Evolutionary conservation across 2,113 vertebrate species (phyloP).

Genomic region (Myocastor coypus): DNA sequence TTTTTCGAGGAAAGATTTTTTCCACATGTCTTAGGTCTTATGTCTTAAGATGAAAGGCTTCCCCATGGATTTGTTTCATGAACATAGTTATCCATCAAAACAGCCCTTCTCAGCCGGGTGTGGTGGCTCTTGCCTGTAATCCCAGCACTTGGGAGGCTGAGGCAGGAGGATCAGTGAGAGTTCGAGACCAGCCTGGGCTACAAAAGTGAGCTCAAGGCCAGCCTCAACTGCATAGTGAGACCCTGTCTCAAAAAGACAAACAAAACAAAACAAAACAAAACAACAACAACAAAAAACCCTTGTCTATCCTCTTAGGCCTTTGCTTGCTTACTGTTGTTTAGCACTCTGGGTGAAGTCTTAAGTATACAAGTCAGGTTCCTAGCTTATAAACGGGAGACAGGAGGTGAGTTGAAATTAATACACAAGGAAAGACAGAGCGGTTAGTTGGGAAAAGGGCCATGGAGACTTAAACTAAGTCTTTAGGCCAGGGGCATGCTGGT

Average conservation of each 20-base stretch:
- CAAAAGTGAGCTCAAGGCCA: too few relatives aligned
- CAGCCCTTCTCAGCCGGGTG: too few relatives aligned
- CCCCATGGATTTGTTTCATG: background rate
- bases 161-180: too few relatives aligned
- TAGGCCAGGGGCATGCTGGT: background rate
- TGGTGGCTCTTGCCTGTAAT: too few relatives aligned
- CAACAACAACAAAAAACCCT: too few relatives aligned
- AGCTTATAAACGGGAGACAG: background rate
- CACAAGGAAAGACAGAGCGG: background rate
- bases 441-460: too few relatives aligned
- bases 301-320: background rate
- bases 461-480: background rate
- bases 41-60: background rate
- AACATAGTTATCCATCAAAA: background rate
- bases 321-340: background rate
- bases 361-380: background rate
- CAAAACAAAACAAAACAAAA: too few relatives aligned
- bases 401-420: background rate
- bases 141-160: too few relatives aligned
- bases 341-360: background rate
- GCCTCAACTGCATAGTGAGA: too few relatives aligned
- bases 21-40: background rate
- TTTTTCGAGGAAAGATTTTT: background rate
- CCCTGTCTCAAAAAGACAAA: too few relatives aligned
- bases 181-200: too few relatives aligned